A percentile compares a stretch with the other conserved stretches of the same genome.
Conservation (phyloP, 2,797 vertebrate genomes). For the Oreochromis grahami region DNA sequence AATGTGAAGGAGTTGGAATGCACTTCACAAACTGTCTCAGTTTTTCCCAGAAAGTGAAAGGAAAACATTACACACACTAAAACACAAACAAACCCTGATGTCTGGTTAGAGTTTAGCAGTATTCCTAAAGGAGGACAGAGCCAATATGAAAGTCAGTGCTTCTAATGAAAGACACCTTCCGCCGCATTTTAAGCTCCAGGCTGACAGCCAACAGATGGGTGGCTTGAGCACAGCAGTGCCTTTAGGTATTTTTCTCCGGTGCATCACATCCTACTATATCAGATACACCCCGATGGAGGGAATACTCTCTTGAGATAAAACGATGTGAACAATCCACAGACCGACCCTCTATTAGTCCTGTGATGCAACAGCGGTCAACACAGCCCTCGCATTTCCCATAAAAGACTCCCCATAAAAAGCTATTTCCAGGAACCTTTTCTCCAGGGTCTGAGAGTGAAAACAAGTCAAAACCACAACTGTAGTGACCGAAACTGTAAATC, state of each 20-base stretch:
- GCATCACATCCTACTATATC: neutral
- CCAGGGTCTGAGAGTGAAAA: conserved; percentile 26
- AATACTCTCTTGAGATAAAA: conserved; percentile 9
- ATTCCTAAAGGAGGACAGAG: conserved; percentile 2
- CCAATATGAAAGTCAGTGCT: conserved; percentile 4
- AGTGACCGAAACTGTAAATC: neutral
- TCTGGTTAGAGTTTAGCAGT: conserved; percentile 28
- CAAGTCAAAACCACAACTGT: conserved; percentile 29
- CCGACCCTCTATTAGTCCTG: conserved; percentile 48
- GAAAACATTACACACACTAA: neutral
- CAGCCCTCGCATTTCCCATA: conserved; percentile 64
- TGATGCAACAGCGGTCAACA: conserved; percentile 44
- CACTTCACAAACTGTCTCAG: neutral
- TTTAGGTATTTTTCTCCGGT: conserved; percentile 30
- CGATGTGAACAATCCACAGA: conserved; percentile 1
- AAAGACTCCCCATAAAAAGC: conserved; percentile 50
- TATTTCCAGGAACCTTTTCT: conserved; percentile 70
- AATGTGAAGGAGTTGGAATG: neutral
- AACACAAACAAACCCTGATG: conserved; percentile 25
- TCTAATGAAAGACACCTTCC: conserved; percentile 51
- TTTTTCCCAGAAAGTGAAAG: neutral
- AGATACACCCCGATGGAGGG: conserved; percentile 5
- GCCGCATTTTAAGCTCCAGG: neutral
- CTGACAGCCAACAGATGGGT: conserved; percentile 37
- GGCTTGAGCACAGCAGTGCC: conserved; percentile 7